Percentiles rank a stretch among this genome's conserved stretches.
Conservation (phyloP, 2,797 vertebrate genomes). For the Podarcis siculus region DNA sequence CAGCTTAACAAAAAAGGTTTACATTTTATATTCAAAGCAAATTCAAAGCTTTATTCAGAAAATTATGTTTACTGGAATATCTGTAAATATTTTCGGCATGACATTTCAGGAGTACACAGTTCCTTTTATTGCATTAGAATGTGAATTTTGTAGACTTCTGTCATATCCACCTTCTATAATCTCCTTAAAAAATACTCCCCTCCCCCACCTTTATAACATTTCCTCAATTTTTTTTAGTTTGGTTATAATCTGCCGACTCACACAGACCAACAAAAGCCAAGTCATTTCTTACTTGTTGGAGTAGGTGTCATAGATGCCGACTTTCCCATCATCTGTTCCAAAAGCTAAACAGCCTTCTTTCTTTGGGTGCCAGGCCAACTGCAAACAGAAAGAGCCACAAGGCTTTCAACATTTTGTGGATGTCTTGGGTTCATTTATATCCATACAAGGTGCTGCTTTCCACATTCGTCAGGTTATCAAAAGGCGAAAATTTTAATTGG, state of each 20-base stretch:
- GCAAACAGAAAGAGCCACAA: conserved; percentile 14
- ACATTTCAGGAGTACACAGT: too few relatives aligned
- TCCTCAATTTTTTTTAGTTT: too few relatives aligned
- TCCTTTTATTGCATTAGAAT: too few relatives aligned
- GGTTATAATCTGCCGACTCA: background rate
- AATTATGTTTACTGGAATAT: too few relatives aligned
- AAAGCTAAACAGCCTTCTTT: conserved; percentile 92
- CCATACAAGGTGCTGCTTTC: background rate
- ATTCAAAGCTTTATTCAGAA: too few relatives aligned
- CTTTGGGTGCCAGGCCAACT: conserved; percentile 93
- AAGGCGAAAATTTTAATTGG: background rate
- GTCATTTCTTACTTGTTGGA: conserved; percentile 86
- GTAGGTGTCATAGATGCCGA: conserved; percentile 92
- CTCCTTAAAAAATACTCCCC: background rate
- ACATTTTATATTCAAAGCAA: too few relatives aligned
- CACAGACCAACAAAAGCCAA: background rate
- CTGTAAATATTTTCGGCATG: too few relatives aligned
- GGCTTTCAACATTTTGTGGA: background rate
- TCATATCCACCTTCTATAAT: background rate
- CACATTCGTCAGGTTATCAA: background rate
- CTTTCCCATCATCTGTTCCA: conserved; percentile 97
- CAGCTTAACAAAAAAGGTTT: too few relatives aligned
- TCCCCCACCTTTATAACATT: too few relatives aligned
- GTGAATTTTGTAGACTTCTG: too few relatives aligned
- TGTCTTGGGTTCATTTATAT: background rate